These are phyloP conservation scores for Ciconia maguari DNA, from an alignment of 2,113 vertebrate species.

Conservation along the genomic window DNA sequence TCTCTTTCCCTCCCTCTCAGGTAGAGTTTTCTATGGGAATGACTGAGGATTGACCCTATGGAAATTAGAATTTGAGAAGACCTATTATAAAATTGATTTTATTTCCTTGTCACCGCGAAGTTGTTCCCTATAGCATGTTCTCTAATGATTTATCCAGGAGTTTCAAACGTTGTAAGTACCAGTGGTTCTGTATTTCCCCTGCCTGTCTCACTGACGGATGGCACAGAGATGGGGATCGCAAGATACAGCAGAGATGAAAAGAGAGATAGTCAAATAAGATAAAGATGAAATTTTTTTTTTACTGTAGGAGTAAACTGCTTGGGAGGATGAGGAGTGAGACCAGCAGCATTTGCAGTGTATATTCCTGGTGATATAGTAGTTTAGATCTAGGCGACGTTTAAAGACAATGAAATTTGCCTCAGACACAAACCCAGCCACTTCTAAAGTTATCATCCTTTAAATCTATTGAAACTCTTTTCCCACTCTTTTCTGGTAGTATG, in stretches of 20 bases:
- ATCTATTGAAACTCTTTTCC: neutral
- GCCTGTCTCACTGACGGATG: constrained; percentile 32
- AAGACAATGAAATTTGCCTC: neutral
- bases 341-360: neutral
- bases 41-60: constrained; percentile 5
- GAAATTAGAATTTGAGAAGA: constrained; percentile 46
- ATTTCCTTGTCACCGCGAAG: constrained; percentile 2
- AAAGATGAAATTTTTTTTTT: neutral
- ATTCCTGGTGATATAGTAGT: neutral
- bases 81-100: constrained; percentile 37
- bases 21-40: constrained; percentile 1
- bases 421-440: neutral
- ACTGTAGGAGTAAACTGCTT: neutral
- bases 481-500: neutral
- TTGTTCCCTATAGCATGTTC: constrained; percentile 16
- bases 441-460: neutral
- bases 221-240: neutral
- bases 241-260: neutral
- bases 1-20: neutral
- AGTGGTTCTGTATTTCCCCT: constrained; percentile 36
- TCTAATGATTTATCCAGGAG: constrained; percentile 46
- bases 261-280: constrained; percentile 8
- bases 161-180: constrained; percentile 22
- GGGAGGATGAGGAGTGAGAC: neutral
- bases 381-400: neutral